phyloP scores from a whole-genome alignment of 2,113 vertebrate genomes.

The Actenoides lindsayi region DNA sequence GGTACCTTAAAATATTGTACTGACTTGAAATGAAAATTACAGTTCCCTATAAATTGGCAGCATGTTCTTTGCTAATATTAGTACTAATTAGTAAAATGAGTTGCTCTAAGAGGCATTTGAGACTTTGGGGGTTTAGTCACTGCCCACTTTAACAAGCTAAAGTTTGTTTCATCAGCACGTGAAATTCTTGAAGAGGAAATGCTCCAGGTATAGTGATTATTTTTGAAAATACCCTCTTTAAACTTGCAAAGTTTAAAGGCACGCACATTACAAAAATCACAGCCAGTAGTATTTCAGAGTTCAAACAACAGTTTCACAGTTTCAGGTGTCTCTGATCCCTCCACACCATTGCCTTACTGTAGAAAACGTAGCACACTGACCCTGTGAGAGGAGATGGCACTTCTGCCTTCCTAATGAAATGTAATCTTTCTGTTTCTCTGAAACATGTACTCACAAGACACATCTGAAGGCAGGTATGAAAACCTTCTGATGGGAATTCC shows the following conservation, averaged over 20 bases:
- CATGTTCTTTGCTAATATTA: background rate
- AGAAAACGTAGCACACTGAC: background rate
- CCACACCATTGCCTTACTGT: background rate
- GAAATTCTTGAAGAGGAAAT: background rate
- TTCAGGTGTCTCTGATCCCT: background rate
- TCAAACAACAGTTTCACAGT: background rate
- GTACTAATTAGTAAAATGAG: background rate
- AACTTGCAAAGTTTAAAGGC: background rate
- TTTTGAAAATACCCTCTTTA: background rate
- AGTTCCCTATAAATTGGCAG: background rate
- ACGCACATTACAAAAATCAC: background rate
- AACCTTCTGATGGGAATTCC: constrained; percentile 68
- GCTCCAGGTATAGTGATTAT: background rate
- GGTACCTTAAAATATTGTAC: background rate
- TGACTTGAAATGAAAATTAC: background rate
- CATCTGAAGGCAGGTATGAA: constrained; percentile 65
- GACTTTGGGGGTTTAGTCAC: background rate
- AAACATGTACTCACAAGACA: constrained; percentile 73
- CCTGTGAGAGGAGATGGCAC: background rate
- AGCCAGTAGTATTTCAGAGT: background rate
- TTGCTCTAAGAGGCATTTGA: background rate
- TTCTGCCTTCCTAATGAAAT: background rate
- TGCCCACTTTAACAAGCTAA: background rate
- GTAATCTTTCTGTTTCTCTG: constrained; percentile 17
- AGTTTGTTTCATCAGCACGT: background rate